Base-by-base conservation (phyloP, 2,113 vertebrate species). In the Merops nubicus region DNA sequence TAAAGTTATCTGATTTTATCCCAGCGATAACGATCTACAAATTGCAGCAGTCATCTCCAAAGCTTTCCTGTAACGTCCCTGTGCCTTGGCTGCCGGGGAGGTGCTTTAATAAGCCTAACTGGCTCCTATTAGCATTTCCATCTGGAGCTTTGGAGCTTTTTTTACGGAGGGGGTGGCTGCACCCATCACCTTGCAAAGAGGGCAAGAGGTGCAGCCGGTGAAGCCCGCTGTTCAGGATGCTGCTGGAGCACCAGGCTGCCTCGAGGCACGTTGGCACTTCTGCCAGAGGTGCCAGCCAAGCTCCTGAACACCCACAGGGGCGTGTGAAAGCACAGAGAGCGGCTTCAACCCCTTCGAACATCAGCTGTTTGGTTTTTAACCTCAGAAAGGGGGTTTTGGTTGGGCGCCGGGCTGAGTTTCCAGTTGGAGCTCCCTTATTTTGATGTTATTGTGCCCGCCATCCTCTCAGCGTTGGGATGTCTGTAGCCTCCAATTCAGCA, bases 21-120 rank as follows among this genome's bases (percentile, higher is more conserved):
- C 4, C 7, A 54, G 90, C 10, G 51, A 79, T 94, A 91, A 90
- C 28, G 65, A 93, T 86, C 88, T 90, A 94, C 94, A 95, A 94
- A 93, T 94, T 69, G 93, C 25, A 2, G 65, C 33, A 81, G 74
- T 87, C 89, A 43, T 92, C 94, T 96, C 60, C 1, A 1, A 65
- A 57, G 31, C 78, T 83, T 65, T 16, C 64, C 73, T 12, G 20
- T 36, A 62, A 93, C 5, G 80, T 86, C 89, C 59, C 78, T 29
- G 68, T 6, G 36, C 7, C 2, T 47, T 6, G 28, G 50, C 88
- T 84, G 76, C 56, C 0, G 1, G 64, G 68, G 89, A 83, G 70
- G 77, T 42, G 86, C 64, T 88, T 88, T 81, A 88, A 80, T 85
- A 95, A 86, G 68, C 64, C 31, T 18, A 77, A 77, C 50, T 6